These are phyloP conservation scores for Epinephelus malabaricus DNA, from an alignment of 2,797 vertebrate genomes.

Conservation along the genomic window DNA sequence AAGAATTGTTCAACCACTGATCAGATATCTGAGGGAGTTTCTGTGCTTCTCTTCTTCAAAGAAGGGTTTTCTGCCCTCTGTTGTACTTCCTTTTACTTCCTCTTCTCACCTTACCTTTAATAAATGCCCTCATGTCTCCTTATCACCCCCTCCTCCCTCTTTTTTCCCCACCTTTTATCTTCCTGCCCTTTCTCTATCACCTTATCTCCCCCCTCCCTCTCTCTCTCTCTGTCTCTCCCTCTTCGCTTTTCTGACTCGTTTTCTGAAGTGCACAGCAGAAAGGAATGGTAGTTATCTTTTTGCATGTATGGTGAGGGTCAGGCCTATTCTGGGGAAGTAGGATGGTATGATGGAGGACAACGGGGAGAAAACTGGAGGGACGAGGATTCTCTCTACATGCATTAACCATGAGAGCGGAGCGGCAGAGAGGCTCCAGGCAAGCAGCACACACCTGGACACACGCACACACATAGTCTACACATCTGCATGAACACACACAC, in stretches of 20 bases:
- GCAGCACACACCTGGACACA: slow-evolving; percentile 46
- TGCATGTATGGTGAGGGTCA: slow-evolving; percentile 41
- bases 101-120: slow-evolving; percentile 24
- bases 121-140: slow-evolving; percentile 28
- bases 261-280: slow-evolving; percentile 23
- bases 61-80: neutral
- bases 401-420: slow-evolving; percentile 75
- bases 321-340: slow-evolving; percentile 60
- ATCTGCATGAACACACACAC: slow-evolving; percentile 9
- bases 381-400: slow-evolving; percentile 62
- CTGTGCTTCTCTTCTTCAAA: neutral
- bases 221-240: neutral
- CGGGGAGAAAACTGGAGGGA: slow-evolving; percentile 37
- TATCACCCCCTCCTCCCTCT: slow-evolving; percentile 16
- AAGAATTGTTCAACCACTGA: neutral
- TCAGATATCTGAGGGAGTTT: slow-evolving; percentile 11
- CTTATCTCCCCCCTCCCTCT: neutral
- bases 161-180: slow-evolving; percentile 37
- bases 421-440: slow-evolving; percentile 51
- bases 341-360: slow-evolving; percentile 18
- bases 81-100: neutral
- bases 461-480: slow-evolving; percentile 8
- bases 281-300: slow-evolving; percentile 43
- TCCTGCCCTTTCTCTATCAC: slow-evolving; percentile 30
- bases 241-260: slow-evolving; percentile 24